Evolutionary conservation across 2,888 invertebrate species (phyloP), one percentile per base, ranked within the genome.

Genomic region (Steinernema carpocapsae): DNA sequence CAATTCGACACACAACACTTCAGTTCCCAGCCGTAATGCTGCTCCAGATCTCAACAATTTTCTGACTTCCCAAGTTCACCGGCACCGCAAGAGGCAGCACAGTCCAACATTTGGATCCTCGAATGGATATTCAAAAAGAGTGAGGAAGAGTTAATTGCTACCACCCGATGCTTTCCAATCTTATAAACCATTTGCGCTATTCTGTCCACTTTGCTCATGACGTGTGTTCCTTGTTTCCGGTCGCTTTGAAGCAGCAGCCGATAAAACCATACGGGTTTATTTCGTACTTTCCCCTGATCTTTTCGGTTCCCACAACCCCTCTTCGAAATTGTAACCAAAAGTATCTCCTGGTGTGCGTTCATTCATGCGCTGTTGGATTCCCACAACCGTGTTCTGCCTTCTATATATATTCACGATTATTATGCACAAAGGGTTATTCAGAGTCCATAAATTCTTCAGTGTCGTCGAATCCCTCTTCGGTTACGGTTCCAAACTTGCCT

Each of bases 21-120:
- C 64, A 22, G 14, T 29, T 32, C 32, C 17, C 17, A 64, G 26
- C 12, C 80, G 46, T 72, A 73, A 32, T 78, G 78, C 37, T 42
- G 64, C 73, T 12, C 77, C 76, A 24, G 83, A 82, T 46, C 77
- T 83, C 72, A 80, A 80, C 72, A 78, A 52, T 22, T 83, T 83
- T 59, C 75, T 83, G 14, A 76, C 75, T 22, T 72, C 52, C 29
- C 80, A 85, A 75, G 79, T 85, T 4, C 82, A 80, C 72, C 78
- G 84, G 1, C 84, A 84, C 43, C 82, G 85, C 29, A 85, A 85
- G 70, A 79, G 85, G 10, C 77, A 76, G 24, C 82, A 85, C 26
- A 83, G 83, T 0, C 83, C 84, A 0, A 79, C 26, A n/a, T 32
- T 72, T 10, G 37, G 4, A 37, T 6, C 37, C 10, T 3, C 37